These are phyloP conservation scores for Anthophora plumipes DNA, from an alignment of 2,888 invertebrate species.

Conservation along the genomic window DNA sequence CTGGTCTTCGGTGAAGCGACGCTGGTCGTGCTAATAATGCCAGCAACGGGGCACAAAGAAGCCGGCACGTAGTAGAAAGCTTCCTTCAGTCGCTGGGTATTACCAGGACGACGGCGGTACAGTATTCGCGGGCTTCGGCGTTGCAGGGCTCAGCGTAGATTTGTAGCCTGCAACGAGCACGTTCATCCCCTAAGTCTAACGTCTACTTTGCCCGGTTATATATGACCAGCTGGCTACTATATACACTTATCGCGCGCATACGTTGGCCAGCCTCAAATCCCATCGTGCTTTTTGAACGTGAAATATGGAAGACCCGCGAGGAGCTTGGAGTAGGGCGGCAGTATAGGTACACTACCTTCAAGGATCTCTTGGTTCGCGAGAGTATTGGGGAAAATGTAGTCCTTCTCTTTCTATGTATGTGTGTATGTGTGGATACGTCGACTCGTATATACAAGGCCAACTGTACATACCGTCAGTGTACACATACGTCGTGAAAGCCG, in stretches of 20 bases:
- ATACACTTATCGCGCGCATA: constrained; percentile 78
- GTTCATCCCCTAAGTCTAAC: constrained; percentile 80
- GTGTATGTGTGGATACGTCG: constrained; percentile 23
- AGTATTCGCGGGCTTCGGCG: constrained; percentile 70
- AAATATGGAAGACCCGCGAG: constrained; percentile 70
- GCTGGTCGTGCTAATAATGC: constrained; percentile 32
- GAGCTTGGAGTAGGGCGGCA: constrained; percentile 4
- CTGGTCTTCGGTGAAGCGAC: too few species aligned
- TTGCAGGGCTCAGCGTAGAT: constrained; percentile 78
- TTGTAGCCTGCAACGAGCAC: constrained; percentile 81
- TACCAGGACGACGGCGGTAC: constrained; percentile 57
- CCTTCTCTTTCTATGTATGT: constrained; percentile 13
- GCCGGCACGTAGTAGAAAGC: constrained; percentile 44
- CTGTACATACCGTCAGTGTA: constrained; percentile 5
- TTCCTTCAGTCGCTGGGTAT: constrained; percentile 63
- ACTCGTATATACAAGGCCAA: neutral
- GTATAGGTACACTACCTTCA: constrained; percentile 59
- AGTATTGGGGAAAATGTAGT: constrained; percentile 63
- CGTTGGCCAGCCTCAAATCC: constrained; percentile 78
- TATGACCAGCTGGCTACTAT: constrained; percentile 72
- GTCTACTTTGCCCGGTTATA: constrained; percentile 77
- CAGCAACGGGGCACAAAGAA: constrained; percentile 28
- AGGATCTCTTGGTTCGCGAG: constrained; percentile 54
- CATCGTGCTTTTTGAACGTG: constrained; percentile 77
- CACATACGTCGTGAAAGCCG: constrained; percentile 41